These are phyloP conservation scores for Lochmaea crataegi DNA, from an alignment of 2,888 invertebrate genomes.

Conservation along the genomic window DNA sequence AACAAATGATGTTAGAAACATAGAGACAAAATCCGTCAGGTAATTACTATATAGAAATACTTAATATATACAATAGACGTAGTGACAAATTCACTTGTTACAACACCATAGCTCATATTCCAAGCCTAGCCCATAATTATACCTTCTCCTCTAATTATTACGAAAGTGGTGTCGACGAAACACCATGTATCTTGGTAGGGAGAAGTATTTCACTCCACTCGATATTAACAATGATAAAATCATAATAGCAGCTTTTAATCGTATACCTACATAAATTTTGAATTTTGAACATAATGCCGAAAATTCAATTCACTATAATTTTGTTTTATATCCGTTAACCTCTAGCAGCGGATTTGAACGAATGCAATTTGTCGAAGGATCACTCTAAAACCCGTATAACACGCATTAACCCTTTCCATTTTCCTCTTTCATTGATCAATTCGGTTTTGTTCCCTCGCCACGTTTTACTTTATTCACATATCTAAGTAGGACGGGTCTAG, in stretches of 20 bases:
- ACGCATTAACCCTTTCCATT: conserved; percentile 41
- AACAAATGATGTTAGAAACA: too few relatives aligned
- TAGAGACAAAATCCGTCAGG: too few relatives aligned
- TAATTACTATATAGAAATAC: too few relatives aligned
- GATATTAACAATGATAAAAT: too few relatives aligned
- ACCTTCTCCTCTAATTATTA: too few relatives aligned
- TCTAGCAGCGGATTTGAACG: conserved; percentile 6
- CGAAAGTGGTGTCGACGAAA: too few relatives aligned
- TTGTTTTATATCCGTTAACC: background rate
- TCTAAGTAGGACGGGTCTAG: conserved; percentile 47
- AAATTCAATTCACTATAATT: background rate
- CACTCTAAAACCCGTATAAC: conserved; percentile 36
- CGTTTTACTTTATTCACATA: conserved; percentile 50
- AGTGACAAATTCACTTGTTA: too few relatives aligned
- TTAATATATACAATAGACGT: too few relatives aligned
- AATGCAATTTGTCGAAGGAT: conserved; percentile 43
- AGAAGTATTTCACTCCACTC: too few relatives aligned
- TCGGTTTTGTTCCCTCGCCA: conserved; percentile 47
- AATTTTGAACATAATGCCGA: background rate
- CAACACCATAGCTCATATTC: too few relatives aligned
- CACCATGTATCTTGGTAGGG: too few relatives aligned
- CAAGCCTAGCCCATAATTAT: too few relatives aligned
- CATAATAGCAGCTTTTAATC: background rate
- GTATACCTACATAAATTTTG: background rate
- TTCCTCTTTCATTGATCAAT: conserved; percentile 41